Percentiles rank a stretch among this genome's conserved stretches.
Evolutionary conservation across 2,113 vertebrate genomes (phyloP).

Genomic region (Apaloderma vittatum): DNA sequence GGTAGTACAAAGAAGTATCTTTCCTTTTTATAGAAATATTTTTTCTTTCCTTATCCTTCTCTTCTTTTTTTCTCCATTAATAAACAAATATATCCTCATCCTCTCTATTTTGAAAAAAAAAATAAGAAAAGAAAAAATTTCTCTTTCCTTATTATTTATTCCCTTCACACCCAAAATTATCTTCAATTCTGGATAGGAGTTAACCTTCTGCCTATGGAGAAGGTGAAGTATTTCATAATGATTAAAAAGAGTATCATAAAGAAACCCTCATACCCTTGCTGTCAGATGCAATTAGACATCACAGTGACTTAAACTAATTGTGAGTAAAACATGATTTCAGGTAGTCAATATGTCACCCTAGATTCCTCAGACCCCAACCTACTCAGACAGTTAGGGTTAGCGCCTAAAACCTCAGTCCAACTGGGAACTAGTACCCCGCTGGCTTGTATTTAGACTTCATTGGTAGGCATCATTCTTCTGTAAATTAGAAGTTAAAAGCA

Average conservation of each 20-base stretch:
- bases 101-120: not conserved
- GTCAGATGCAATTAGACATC: not conserved
- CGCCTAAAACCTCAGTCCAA: not conserved
- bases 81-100: not conserved
- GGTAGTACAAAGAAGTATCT: not conserved
- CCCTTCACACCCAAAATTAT: not conserved
- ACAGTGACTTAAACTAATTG: not conserved
- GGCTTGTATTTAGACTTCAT: not conserved
- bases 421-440: not conserved
- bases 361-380: not conserved
- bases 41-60: not conserved
- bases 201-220: not conserved
- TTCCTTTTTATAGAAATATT: not conserved
- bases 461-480: not conserved
- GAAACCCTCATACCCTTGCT: not conserved
- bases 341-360: not conserved
- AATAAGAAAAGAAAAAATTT: not conserved
- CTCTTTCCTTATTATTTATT: not conserved
- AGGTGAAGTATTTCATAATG: not conserved
- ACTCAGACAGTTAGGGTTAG: not conserved
- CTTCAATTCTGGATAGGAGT: not conserved
- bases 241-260: not conserved
- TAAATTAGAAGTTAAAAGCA: slow-evolving; percentile 1
- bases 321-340: not conserved
- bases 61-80: too few relatives aligned